A percentile compares a stretch with the other conserved stretches of the same genome.
Conservation (phyloP, 2,113 vertebrate genomes). For the Mastomys coucha region DNA sequence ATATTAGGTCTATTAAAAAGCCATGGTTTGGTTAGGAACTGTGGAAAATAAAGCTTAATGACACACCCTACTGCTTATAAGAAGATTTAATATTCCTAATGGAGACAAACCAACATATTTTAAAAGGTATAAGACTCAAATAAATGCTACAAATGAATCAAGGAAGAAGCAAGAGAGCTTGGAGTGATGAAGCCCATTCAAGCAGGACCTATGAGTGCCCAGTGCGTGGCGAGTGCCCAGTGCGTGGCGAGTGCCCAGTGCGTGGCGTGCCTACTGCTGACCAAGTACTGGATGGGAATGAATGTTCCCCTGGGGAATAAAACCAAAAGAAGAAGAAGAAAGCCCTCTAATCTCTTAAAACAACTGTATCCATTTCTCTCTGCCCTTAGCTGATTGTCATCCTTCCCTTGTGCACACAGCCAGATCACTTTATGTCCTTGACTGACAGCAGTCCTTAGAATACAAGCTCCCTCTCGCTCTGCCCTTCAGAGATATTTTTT, state of each 20-base stretch:
- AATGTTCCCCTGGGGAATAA: neutral
- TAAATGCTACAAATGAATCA: neutral
- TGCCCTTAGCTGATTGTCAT: neutral
- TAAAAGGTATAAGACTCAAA: neutral
- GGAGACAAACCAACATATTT: neutral
- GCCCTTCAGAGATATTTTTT: neutral
- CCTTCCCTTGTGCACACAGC: neutral
- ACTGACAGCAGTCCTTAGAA: neutral
- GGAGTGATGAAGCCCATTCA: neutral
- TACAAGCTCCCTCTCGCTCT: neutral
- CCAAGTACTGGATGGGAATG: neutral
- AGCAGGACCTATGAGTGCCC: neutral
- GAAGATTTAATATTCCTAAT: conserved; percentile 19
- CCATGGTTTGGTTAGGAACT: conserved; percentile 34
- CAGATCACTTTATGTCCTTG: too few species aligned
- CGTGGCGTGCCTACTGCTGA: neutral
- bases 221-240: neutral
- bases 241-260: neutral
- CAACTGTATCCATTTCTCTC: neutral
- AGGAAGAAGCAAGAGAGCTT: neutral
- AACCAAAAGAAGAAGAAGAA: neutral
- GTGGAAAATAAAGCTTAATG: conserved; percentile 52
- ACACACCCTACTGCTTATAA: conserved; percentile 3
- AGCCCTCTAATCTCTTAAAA: neutral
- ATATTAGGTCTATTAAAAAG: neutral